Evolutionary conservation across 2,113 vertebrate species (phyloP).

Genomic region (Stigmatopora nigra): DNA sequence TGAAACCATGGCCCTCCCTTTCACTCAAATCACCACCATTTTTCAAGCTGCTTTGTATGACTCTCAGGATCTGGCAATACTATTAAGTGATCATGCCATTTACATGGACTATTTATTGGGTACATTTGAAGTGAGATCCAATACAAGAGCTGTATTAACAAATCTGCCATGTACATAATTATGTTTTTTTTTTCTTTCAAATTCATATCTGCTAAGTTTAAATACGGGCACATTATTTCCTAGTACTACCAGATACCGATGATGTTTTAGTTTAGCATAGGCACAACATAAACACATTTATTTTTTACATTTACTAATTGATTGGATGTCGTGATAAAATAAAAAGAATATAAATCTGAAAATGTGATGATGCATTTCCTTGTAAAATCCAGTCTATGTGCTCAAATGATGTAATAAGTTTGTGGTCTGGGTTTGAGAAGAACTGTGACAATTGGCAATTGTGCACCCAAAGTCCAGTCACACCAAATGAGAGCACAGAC

Average conservation of each 20-base stretch:
- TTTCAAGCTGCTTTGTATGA: constrained; percentile 29
- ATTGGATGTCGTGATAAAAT: too few species aligned
- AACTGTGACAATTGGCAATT: constrained; percentile 67
- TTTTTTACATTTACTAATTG: too few species aligned
- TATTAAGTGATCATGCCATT: background rate
- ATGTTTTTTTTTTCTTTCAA: background rate
- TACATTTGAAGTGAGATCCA: background rate
- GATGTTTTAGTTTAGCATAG: too few species aligned
- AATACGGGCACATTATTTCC: too few species aligned
- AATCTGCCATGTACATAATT: background rate
- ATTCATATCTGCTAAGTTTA: too few species aligned
- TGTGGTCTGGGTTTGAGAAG: constrained; percentile 38
- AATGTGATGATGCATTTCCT: constrained; percentile 13
- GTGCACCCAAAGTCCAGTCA: constrained; percentile 53
- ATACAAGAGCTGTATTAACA: background rate
- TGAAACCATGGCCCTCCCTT: constrained; percentile 9
- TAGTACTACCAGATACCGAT: too few species aligned
- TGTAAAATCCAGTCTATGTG: constrained; percentile 34
- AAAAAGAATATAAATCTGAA: background rate
- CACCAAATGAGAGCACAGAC: constrained; percentile 52
- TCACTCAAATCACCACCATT: constrained; percentile 26
- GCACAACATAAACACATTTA: too few species aligned
- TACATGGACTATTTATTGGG: background rate
- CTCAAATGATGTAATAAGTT: constrained; percentile 29
- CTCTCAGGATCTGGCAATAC: constrained; percentile 17